Evolutionary conservation across 2,888 invertebrate species (phyloP).

Genomic region (Julus scanicus): DNA sequence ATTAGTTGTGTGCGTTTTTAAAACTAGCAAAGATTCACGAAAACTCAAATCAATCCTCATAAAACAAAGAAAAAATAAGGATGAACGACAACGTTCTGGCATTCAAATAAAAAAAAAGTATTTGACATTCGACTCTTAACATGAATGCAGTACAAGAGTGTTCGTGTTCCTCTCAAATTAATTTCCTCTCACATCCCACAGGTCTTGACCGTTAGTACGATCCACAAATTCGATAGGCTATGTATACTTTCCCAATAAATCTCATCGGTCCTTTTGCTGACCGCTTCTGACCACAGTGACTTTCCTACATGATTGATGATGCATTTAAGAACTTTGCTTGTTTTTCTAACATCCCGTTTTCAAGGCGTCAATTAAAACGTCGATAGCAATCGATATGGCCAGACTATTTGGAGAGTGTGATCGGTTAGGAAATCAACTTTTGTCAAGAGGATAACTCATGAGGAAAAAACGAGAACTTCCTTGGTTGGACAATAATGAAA

Average conservation of each 20-base stretch:
- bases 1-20: too few species aligned
- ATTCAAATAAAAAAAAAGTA: too few species aligned
- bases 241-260: background rate
- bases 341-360: background rate
- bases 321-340: background rate
- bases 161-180: background rate
- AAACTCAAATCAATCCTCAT: background rate
- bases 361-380: conserved; percentile 16
- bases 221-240: background rate
- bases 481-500: background rate
- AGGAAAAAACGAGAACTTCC: background rate
- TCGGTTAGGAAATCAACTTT: background rate
- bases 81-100: too few species aligned
- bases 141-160: too few species aligned
- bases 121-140: too few species aligned
- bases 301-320: conserved; percentile 12
- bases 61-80: too few species aligned
- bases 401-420: background rate
- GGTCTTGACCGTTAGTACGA: background rate
- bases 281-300: background rate
- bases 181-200: background rate
- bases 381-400: conserved; percentile 10
- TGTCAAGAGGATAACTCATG: background rate
- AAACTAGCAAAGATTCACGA: too few species aligned
- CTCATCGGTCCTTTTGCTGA: background rate